Evolutionary conservation across 2,888 invertebrate genomes (phyloP).

Genomic region (Oscheius myriophilus): DNA sequence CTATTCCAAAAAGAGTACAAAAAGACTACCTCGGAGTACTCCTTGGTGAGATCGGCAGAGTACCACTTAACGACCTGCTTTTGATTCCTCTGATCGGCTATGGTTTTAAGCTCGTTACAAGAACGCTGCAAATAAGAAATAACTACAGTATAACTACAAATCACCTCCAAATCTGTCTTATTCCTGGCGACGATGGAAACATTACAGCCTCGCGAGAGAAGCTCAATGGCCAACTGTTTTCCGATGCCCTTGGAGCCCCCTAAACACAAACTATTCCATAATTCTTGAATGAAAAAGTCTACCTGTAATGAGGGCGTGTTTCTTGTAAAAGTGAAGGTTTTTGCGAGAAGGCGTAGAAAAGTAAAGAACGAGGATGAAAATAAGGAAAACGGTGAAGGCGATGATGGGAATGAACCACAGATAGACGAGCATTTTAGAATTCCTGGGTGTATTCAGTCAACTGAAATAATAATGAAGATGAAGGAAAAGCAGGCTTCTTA

Average conservation of each 20-base stretch:
- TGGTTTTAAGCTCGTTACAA: conserved; percentile 45
- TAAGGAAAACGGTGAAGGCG: conserved; percentile 36
- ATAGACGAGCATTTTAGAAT: conserved; percentile 29
- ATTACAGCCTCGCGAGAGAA: conserved; percentile 80
- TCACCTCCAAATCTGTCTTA: conserved; percentile 74
- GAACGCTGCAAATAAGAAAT: conserved; percentile 62
- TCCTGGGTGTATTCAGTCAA: conserved; percentile 25
- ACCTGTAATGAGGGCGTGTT: conserved; percentile 66
- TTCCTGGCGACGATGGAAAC: conserved; percentile 91
- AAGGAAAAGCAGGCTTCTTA: conserved; percentile 29
- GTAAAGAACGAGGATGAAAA: conserved; percentile 31
- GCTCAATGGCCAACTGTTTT: conserved; percentile 57
- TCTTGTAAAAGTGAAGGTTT: conserved; percentile 48
- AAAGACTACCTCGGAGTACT: conserved; percentile 53
- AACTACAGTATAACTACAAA: neutral
- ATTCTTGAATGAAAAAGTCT: neutral
- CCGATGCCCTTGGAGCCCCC: conserved; percentile 70
- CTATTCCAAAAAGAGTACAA: neutral
- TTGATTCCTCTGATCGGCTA: conserved; percentile 50
- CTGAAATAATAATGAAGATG: conserved; percentile 5
- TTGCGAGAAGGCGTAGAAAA: conserved; percentile 46
- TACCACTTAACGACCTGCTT: conserved; percentile 60
- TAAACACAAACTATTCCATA: conserved; percentile 26
- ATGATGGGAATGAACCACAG: conserved; percentile 44
- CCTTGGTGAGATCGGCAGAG: conserved; percentile 59